A percentile compares a stretch with the other conserved stretches of the same genome.
Evolutionary conservation across 2,888 invertebrate genomes (phyloP).

Genomic region (Melangyna quadrimaculata): DNA sequence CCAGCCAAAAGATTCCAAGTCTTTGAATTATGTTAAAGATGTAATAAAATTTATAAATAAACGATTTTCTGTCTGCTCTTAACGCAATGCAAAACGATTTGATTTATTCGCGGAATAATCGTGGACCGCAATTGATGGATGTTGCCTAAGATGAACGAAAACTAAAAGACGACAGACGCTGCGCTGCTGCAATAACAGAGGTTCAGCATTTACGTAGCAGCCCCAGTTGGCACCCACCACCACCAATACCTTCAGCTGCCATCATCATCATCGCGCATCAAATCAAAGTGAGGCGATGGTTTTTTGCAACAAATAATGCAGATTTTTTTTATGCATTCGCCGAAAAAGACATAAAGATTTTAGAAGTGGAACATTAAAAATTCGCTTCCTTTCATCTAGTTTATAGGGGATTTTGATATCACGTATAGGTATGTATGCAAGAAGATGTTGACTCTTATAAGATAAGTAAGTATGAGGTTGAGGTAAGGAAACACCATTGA

Average conservation of each 20-base stretch:
- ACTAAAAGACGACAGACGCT: conserved; percentile 11
- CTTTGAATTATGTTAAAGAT: conserved; percentile 69
- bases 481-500: neutral
- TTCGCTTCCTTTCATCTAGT: conserved; percentile 68
- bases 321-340: conserved; percentile 68
- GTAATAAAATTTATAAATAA: conserved; percentile 71
- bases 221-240: conserved; percentile 37
- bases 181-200: conserved; percentile 39
- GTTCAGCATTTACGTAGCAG: conserved; percentile 24
- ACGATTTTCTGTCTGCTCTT: conserved; percentile 63
- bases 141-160: conserved; percentile 64
- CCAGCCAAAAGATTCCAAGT: conserved; percentile 45
- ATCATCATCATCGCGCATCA: conserved; percentile 40
- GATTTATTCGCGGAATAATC: conserved; percentile 71
- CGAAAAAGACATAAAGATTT: conserved; percentile 69
- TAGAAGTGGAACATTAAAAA: conserved; percentile 65
- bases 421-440: no score
- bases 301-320: conserved; percentile 68
- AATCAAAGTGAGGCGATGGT: conserved; percentile 51
- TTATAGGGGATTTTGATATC: conserved; percentile 64
- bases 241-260: no score
- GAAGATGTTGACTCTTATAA: no score
- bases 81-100: conserved; percentile 67
- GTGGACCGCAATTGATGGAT: conserved; percentile 70
- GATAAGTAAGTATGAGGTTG: no score